phyloP scores from a whole-genome alignment of 2,888 invertebrate genomes.

The Dryobota labecula region DNA sequence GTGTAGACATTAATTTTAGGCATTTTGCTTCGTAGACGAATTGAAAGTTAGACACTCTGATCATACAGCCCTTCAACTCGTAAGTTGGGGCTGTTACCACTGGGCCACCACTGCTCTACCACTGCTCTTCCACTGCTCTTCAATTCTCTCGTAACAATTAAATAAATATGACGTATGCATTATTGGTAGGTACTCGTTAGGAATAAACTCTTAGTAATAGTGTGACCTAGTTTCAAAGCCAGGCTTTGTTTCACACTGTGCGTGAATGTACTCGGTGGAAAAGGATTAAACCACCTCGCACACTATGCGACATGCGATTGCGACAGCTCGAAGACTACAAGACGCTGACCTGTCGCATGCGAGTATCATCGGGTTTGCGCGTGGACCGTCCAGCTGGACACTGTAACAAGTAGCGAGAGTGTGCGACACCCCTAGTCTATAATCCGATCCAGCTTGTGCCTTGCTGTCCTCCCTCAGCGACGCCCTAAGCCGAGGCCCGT shows the following conservation, averaged over 20 bases:
- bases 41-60: too few species aligned
- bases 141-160: constrained; percentile 24
- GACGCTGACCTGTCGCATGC: neutral
- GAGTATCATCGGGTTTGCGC: neutral
- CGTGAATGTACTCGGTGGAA: constrained; percentile 38
- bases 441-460: too few species aligned
- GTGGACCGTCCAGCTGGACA: too few species aligned
- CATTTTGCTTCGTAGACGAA: too few species aligned
- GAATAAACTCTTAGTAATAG: constrained; percentile 36
- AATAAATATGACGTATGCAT: constrained; percentile 33
- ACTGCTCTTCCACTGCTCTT: too few species aligned
- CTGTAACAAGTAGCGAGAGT: neutral
- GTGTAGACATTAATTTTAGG: too few species aligned
- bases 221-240: constrained; percentile 43
- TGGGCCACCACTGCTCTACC: too few species aligned
- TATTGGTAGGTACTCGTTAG: constrained; percentile 30
- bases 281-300: constrained; percentile 19
- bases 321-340: neutral
- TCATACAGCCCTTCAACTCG: too few species aligned
- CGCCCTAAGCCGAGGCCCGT: too few species aligned
- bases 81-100: too few species aligned
- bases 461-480: too few species aligned
- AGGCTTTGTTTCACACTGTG: constrained; percentile 47
- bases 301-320: neutral
- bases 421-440: too few species aligned